A percentile compares a stretch with the other conserved stretches of the same genome.
Evolutionary conservation across 2,113 vertebrate genomes (phyloP).

Genomic region (Anolis carolinensis): DNA sequence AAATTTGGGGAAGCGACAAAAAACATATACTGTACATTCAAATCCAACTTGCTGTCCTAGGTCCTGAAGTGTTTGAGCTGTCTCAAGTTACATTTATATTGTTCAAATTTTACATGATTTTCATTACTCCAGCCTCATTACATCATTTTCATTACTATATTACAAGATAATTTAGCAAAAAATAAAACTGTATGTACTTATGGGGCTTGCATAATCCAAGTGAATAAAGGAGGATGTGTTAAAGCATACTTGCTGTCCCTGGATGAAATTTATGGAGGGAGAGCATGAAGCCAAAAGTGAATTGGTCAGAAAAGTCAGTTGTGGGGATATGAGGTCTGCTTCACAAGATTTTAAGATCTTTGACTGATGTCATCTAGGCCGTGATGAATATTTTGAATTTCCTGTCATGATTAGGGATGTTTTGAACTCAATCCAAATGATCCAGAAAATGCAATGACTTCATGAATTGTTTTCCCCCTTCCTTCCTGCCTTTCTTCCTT

Average conservation of each 20-base stretch:
- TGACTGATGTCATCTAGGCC: background rate
- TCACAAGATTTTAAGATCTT: background rate
- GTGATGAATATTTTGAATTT: background rate
- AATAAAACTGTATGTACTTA: background rate
- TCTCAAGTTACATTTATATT: too few relatives aligned
- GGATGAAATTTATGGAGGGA: background rate
- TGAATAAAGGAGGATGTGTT: background rate
- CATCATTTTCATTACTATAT: too few relatives aligned
- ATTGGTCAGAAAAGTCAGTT: background rate
- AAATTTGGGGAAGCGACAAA: background rate
- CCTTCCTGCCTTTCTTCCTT: background rate
- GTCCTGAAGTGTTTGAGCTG: constrained; percentile 7
- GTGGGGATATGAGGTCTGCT: background rate
- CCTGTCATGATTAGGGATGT: background rate
- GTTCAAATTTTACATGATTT: too few relatives aligned
- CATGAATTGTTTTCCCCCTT: background rate
- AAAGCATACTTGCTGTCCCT: background rate
- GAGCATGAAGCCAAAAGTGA: background rate
- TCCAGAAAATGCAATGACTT: background rate
- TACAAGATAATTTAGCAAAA: background rate
- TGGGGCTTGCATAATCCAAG: background rate
- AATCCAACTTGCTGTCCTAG: background rate
- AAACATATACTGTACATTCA: too few relatives aligned
- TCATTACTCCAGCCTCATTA: too few relatives aligned
- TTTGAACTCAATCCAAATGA: background rate